phyloP scores from a whole-genome alignment of 1,140 invertebrate species.

The Aphidius gifuensis region DNA sequence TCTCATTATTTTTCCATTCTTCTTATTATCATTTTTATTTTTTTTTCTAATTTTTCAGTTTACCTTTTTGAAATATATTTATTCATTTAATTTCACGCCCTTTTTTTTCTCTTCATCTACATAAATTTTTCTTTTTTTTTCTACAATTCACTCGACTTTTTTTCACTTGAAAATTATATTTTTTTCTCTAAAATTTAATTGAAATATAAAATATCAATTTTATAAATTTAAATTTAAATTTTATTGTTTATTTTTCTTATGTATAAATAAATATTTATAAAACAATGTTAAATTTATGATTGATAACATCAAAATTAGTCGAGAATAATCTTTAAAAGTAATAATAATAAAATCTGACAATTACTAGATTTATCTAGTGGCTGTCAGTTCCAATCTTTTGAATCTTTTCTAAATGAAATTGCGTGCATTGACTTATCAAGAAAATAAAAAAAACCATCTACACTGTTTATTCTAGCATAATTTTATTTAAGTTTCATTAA shows the following conservation, averaged over 20 bases:
- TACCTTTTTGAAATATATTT: background rate
- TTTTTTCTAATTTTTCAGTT: constrained; percentile 1
- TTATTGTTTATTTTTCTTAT: too few species aligned
- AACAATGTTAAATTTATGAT: too few species aligned
- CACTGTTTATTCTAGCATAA: too few species aligned
- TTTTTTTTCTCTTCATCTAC: constrained; percentile 4
- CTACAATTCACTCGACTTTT: too few species aligned
- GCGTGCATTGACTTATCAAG: constrained; percentile 28
- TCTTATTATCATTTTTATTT: background rate
- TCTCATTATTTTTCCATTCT: constrained; percentile 10
- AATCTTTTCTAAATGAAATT: constrained; percentile 26
- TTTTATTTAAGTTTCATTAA: constrained; percentile 2
- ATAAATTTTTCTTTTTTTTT: too few species aligned
- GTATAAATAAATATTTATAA: too few species aligned
- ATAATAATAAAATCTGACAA: too few species aligned
- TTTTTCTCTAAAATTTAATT: background rate
- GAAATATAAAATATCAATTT: too few species aligned
- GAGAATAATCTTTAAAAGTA: too few species aligned
- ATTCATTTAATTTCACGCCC: constrained; percentile 11
- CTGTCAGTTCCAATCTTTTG: constrained; percentile 16
- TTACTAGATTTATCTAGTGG: constrained; percentile 16
- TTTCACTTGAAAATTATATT: background rate
- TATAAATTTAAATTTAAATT: too few species aligned
- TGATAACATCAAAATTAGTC: too few species aligned
- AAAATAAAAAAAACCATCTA: constrained; percentile 6